phyloP scores from a whole-genome alignment of 2,113 vertebrate genomes.

The Cichladusa arquata region DNA sequence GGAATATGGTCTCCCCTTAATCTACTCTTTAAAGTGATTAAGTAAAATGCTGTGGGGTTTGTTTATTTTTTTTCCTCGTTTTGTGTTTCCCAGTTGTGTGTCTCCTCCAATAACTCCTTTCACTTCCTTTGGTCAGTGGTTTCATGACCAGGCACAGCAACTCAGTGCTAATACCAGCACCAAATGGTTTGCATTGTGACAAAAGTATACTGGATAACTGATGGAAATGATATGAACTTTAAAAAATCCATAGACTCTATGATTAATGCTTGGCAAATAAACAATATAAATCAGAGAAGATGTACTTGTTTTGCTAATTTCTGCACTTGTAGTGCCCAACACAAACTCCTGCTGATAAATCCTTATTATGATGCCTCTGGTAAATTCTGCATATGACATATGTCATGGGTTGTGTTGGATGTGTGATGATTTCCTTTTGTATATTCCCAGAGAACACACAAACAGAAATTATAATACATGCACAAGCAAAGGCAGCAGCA shows the following conservation, averaged over 20 bases:
- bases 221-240: not conserved
- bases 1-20: not conserved
- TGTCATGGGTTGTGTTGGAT: not conserved
- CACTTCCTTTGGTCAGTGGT: not conserved
- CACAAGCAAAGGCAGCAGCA: not conserved
- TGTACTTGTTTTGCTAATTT: rapidly evolving
- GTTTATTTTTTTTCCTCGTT: not conserved
- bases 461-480: not conserved
- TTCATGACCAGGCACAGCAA: not conserved
- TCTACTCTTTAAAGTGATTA: not conserved
- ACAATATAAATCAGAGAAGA: not conserved
- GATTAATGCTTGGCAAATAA: not conserved
- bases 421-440: not conserved
- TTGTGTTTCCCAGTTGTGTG: not conserved
- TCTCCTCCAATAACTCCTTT: not conserved
- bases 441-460: not conserved
- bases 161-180: not conserved
- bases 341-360: not conserved
- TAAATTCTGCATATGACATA: not conserved
- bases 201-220: not conserved
- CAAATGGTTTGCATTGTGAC: rapidly evolving
- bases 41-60: not conserved
- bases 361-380: not conserved
- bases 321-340: not conserved
- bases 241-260: not conserved